A percentile compares a stretch with the other conserved stretches of the same genome.
These are phyloP conservation scores for Augochlorella aurata DNA, from an alignment of 2,888 invertebrate genomes.

Conservation along the genomic window DNA sequence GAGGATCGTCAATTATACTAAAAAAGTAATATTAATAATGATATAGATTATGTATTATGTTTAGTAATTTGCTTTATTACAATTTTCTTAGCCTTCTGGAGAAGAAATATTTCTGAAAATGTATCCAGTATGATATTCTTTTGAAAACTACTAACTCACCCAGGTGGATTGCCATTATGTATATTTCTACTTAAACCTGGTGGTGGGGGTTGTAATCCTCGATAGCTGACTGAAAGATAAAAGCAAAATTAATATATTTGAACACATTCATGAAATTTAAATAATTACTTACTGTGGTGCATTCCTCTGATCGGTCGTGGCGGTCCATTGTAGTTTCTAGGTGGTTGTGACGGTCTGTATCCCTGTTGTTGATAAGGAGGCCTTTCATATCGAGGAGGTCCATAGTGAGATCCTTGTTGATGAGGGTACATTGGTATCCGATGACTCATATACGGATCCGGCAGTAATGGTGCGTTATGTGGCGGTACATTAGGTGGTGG, in stretches of 20 bases:
- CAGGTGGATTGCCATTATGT: constrained; percentile 83
- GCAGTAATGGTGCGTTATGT: constrained; percentile 76
- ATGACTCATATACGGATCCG: constrained; percentile 79
- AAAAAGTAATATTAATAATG: constrained; percentile 46
- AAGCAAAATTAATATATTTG: background rate
- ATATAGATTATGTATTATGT: background rate
- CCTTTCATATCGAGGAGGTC: constrained; percentile 76
- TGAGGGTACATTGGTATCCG: constrained; percentile 79
- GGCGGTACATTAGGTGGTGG: constrained; percentile 75
- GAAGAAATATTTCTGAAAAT: background rate
- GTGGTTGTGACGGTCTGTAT: constrained; percentile 76
- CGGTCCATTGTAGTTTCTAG: constrained; percentile 80
- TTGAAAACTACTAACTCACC: constrained; percentile 77
- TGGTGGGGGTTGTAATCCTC: constrained; percentile 84
- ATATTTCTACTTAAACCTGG: constrained; percentile 83
- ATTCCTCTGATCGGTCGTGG: constrained; percentile 80
- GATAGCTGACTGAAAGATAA: constrained; percentile 76
- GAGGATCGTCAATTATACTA: constrained; percentile 91
- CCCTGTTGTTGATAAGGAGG: constrained; percentile 78
- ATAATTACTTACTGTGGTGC: constrained; percentile 75
- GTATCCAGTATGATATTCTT: background rate
- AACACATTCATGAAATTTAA: background rate
- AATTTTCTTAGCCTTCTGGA: too few relatives aligned
- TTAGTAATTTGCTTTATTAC: too few relatives aligned
- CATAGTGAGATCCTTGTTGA: constrained; percentile 74